A percentile compares a stretch with the other conserved stretches of the same genome.
Conservation (phyloP, 1,140 invertebrate genomes). For the Cyclargus thomasi region DNA sequence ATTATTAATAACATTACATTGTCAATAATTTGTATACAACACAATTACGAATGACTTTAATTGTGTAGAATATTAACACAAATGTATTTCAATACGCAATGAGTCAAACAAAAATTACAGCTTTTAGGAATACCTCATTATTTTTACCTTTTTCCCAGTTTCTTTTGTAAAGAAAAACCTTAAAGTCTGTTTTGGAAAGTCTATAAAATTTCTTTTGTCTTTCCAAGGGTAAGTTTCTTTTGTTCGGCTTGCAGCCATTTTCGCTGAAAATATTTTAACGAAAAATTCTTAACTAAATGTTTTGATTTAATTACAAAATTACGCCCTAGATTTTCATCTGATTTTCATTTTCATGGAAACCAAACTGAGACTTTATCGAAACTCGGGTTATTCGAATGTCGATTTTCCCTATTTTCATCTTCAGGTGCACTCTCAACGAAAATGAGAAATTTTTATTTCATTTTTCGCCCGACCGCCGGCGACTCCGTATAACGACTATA, state of each 20-base stretch:
- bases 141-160: neutral
- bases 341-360: neutral
- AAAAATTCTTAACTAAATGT: neutral
- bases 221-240: neutral
- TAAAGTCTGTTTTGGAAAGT: neutral
- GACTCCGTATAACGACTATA: neutral
- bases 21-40: neutral
- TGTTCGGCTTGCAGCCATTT: neutral
- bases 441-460: neutral
- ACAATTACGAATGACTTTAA: no score
- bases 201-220: neutral
- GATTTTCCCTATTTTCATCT: neutral
- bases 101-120: neutral
- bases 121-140: neutral
- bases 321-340: neutral
- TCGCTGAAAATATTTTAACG: neutral
- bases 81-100: no score
- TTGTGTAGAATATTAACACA: neutral
- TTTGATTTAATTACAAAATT: neutral
- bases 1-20: slow-evolving; percentile 28
- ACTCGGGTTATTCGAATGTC: neutral
- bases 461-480: neutral
- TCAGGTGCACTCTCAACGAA: neutral
- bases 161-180: neutral
- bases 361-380: neutral